Evolutionary conservation across 2,888 invertebrate species (phyloP).

Genomic region (Scaptomyza reducta): DNA sequence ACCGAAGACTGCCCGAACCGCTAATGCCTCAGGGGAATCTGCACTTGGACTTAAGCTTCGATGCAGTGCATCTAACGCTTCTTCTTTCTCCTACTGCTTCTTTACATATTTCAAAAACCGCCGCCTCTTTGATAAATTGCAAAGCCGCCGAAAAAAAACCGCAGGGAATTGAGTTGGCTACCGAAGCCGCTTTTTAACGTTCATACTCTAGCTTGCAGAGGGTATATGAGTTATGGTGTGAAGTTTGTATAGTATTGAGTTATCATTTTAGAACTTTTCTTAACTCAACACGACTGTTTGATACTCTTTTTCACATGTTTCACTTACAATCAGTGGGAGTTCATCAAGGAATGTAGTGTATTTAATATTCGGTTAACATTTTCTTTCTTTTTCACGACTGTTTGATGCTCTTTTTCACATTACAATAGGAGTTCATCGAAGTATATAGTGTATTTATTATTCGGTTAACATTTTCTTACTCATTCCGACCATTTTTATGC

Average conservation of each 20-base stretch:
- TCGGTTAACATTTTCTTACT: not conserved
- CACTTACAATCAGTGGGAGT: too few species aligned
- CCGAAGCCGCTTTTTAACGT: conserved; percentile 45
- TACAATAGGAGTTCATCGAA: too few species aligned
- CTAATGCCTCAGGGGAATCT: conserved; percentile 51
- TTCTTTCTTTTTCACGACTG: too few species aligned
- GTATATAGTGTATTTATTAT: not conserved
- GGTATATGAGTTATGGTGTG: too few species aligned
- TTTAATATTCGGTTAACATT: not conserved
- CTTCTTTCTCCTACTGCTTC: conserved; percentile 33
- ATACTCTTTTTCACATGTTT: too few species aligned
- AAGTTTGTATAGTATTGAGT: too few species aligned
- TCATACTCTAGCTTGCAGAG: conserved; percentile 3
- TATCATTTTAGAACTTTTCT: too few species aligned
- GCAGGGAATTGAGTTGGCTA: conserved; percentile 61
- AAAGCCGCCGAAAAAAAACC: conserved; percentile 19
- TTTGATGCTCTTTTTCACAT: too few species aligned
- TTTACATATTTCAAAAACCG: conserved; percentile 25
- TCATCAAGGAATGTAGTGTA: not conserved
- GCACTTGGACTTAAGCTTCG: conserved; percentile 10
- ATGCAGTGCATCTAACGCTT: conserved; percentile 47
- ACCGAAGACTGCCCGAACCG: conserved; percentile 15
- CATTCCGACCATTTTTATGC: conserved; percentile 21
- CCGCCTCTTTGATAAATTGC: conserved; percentile 76
- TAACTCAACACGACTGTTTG: too few species aligned